Base-by-base conservation (phyloP, 2,113 vertebrate genomes). In the Cottus gobio region DNA sequence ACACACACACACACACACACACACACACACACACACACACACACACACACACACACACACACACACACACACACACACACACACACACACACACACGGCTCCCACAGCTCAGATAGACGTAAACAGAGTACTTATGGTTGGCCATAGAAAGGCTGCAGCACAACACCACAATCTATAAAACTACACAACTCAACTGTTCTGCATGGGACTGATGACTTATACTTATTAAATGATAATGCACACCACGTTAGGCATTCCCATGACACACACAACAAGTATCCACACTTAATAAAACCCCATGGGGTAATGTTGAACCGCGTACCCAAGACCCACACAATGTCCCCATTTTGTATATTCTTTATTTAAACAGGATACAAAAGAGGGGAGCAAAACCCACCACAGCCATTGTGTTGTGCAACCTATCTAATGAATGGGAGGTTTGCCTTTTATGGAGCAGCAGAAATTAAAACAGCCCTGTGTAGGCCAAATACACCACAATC, bases 361-460 rank as follows among this genome's bases (percentile, higher is more conserved):
- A 64, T 87, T 84, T 76, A 64, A 76, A 62, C 4, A 5, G 50
- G 15, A 63, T 37, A 84, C 69, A 89, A 82, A 86, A 44, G 63
- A 60, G 54, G 58, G 30, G 42, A 71, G 48, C 71, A 34, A 67
- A 88, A 82, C 30, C 54, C 42, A 48, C 67, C 70, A 63, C 77
- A 64, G 72, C 1, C 24, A 86, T 82, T 71, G 72, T 72, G 79
- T 85, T 89, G 74, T 66, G 87, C 76, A 87, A 88, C 83, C 71
- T 39, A 70, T 67, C 85, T 83, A 91, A 90, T 88, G 83, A 90
- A 89, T 86, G 81, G 71, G 77, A 83, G 80, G 71, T 69, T 92
- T 71, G 80, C 77, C 76, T 91, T 58, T 90, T 75, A 84, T 24
- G 63, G 62, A 42, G 73, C 34, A 60, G 73, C 69, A 78, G 84